These are phyloP conservation scores for Drusus annulatus DNA, from an alignment of 1,140 invertebrate genomes.

Conservation along the genomic window DNA sequence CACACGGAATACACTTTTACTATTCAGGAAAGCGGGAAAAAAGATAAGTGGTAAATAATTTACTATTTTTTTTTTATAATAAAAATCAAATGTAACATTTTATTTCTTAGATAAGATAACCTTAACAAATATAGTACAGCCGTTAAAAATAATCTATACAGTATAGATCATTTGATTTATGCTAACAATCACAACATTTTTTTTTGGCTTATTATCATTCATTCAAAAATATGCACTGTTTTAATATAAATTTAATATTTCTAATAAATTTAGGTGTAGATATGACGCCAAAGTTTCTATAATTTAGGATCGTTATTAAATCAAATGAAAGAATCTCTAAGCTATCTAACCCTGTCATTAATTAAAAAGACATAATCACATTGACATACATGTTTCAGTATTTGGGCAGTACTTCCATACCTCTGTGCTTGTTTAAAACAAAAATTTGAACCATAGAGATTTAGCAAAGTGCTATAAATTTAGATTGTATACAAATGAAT, in stretches of 20 bases:
- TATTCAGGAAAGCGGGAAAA: too few relatives aligned
- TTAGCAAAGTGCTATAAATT: neutral
- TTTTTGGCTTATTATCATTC: neutral
- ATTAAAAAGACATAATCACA: too few relatives aligned
- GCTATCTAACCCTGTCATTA: too few relatives aligned
- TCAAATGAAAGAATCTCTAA: too few relatives aligned
- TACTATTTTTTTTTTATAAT: neutral
- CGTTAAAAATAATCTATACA: slow-evolving; percentile 1
- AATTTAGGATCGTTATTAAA: neutral
- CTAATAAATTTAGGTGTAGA: neutral
- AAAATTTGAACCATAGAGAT: neutral
- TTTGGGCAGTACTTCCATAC: neutral
- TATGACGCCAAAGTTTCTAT: neutral
- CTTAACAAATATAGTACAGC: slow-evolving; percentile 10
- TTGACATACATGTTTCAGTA: too few relatives aligned
- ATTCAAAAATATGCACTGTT: neutral
- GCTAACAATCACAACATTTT: slow-evolving; percentile 10
- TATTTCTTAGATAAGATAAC: neutral
- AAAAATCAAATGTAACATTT: neutral
- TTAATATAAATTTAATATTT: slow-evolving; percentile 3
- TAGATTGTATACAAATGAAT: too few relatives aligned
- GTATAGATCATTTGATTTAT: neutral
- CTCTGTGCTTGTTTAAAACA: neutral
- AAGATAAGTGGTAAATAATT: neutral
- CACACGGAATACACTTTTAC: too few relatives aligned